phyloP scores from a whole-genome alignment of 1,140 invertebrate species.

The Scaptomyza pallida region DNA sequence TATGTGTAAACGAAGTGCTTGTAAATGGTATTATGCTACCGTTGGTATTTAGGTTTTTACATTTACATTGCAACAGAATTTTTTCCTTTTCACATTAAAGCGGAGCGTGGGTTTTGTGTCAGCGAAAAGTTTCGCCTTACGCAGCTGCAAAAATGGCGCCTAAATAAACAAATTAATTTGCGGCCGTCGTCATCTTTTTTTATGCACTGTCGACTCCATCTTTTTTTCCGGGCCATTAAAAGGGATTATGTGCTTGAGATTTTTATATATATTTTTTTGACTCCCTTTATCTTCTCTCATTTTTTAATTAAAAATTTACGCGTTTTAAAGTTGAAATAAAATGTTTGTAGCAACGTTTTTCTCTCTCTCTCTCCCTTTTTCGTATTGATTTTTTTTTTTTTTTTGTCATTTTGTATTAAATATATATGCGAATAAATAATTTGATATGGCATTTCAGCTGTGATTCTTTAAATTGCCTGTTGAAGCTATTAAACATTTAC shows the following conservation, averaged over 20 bases:
- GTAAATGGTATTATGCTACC: conserved; percentile 70
- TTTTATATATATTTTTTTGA: conserved; percentile 30
- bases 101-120: conserved; percentile 11
- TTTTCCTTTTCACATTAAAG: conserved; percentile 9
- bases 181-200: conserved; percentile 39
- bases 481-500: conserved; percentile 60
- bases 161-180: conserved; percentile 80
- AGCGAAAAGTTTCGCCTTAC: conserved; percentile 21
- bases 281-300: background rate
- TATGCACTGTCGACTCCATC: conserved; percentile 8
- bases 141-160: conserved; percentile 36
- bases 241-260: conserved; percentile 69
- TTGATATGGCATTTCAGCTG: conserved; percentile 49
- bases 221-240: conserved; percentile 47
- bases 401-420: conserved; percentile 34
- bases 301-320: conserved; percentile 76
- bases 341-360: conserved; percentile 28
- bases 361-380: too few relatives aligned
- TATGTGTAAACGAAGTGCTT: conserved; percentile 72
- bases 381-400: conserved; percentile 38
- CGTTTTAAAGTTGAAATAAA: conserved; percentile 52
- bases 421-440: conserved; percentile 43
- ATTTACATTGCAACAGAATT: conserved; percentile 16
- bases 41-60: conserved; percentile 35
- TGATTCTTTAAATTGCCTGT: conserved; percentile 57